phyloP scores from a whole-genome alignment of 1,140 invertebrate species.

The Saccostrea glomerata region DNA sequence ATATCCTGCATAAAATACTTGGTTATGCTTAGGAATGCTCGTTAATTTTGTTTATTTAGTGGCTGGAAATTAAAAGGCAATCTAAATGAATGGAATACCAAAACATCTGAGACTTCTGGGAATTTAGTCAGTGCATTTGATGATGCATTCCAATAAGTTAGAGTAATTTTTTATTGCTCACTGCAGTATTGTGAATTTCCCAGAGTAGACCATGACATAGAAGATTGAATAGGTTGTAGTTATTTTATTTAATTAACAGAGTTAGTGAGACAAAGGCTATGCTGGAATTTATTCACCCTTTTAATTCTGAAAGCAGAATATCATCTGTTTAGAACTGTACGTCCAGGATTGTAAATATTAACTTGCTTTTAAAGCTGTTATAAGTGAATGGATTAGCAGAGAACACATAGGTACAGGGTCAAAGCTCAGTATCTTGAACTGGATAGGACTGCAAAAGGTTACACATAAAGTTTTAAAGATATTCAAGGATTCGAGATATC shows the following conservation, averaged over 20 bases:
- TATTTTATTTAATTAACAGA: background rate
- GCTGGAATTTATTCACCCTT: background rate
- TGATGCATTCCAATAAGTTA: background rate
- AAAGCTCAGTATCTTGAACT: too few species aligned
- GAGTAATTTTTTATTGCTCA: background rate
- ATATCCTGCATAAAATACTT: background rate
- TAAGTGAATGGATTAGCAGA: too few species aligned
- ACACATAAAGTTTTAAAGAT: too few species aligned
- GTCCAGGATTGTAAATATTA: too few species aligned
- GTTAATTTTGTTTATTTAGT: constrained; percentile 15
- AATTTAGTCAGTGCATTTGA: background rate
- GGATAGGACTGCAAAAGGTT: too few species aligned
- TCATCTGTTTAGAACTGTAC: too few species aligned
- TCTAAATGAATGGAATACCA: constrained; percentile 1
- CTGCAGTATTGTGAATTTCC: background rate
- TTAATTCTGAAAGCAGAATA: too few species aligned
- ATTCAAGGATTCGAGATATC: too few species aligned
- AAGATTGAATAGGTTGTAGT: background rate
- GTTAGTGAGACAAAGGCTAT: background rate
- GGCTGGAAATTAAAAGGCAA: background rate
- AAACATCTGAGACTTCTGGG: background rate
- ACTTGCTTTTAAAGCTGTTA: too few species aligned
- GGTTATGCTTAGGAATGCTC: background rate
- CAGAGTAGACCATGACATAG: background rate
- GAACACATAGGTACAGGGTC: too few species aligned